These are phyloP conservation scores for Phaonia tiefii DNA, from an alignment of 2,888 invertebrate genomes.

Conservation along the genomic window DNA sequence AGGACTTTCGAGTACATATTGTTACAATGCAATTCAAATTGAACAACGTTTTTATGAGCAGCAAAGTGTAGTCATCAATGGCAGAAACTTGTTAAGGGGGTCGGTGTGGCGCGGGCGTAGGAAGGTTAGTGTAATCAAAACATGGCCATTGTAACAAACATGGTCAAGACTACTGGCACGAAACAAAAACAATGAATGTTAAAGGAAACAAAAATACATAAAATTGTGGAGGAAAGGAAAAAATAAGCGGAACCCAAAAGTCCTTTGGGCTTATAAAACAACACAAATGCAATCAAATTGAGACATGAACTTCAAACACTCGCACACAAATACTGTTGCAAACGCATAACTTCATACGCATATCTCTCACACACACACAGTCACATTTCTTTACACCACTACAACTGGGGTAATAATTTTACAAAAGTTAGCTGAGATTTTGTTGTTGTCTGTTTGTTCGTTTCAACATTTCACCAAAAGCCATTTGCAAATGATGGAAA, in stretches of 20 bases:
- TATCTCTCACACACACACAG: background rate
- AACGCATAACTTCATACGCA: background rate
- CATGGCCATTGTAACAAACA: slow-evolving; percentile 55
- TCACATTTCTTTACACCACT: too few species aligned
- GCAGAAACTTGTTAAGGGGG: background rate
- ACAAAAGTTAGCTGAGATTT: background rate
- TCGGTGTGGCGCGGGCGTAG: background rate
- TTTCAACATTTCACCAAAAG: background rate
- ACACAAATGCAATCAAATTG: slow-evolving; percentile 60
- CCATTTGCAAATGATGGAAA: background rate
- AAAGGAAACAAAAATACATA: slow-evolving; percentile 35
- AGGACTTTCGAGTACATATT: slow-evolving; percentile 26
- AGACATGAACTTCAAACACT: slow-evolving; percentile 37
- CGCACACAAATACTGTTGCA: background rate
- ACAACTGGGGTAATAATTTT: background rate
- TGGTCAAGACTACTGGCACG: slow-evolving; percentile 40
- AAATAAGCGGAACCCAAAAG: slow-evolving; percentile 37
- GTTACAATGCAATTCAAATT: slow-evolving; percentile 45
- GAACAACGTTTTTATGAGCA: slow-evolving; percentile 27
- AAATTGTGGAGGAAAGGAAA: slow-evolving; percentile 8
- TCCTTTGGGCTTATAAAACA: slow-evolving; percentile 57
- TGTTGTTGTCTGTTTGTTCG: background rate
- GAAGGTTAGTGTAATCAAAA: slow-evolving; percentile 57
- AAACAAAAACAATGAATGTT: slow-evolving; percentile 1
- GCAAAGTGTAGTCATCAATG: background rate